phyloP scores from a whole-genome alignment of 2,113 vertebrate species.

The Rana temporaria region DNA sequence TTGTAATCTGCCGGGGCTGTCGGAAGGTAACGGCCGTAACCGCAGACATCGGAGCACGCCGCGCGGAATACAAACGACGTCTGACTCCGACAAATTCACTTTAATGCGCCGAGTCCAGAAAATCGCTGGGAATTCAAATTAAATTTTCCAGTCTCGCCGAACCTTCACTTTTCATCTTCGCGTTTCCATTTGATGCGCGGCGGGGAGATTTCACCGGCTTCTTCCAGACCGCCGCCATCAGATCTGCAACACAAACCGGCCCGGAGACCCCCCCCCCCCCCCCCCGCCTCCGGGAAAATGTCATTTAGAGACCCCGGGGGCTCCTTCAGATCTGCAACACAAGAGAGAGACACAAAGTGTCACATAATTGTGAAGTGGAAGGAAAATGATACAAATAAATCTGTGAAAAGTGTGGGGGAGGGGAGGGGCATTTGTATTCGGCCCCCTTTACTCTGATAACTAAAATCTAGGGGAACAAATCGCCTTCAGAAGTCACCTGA shows the following conservation, averaged over 20 bases:
- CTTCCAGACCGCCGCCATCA: background rate
- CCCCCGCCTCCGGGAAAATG: background rate
- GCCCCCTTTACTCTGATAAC: no score
- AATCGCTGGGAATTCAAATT: constrained; percentile 5
- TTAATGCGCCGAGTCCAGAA: constrained; percentile 17
- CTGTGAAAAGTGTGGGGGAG: no score
- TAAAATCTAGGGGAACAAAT: no score
- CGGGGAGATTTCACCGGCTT: background rate
- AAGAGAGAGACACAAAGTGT: no score
- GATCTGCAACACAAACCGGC: background rate
- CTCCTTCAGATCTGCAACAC: no score
- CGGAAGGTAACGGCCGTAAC: background rate
- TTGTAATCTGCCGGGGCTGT: no score
- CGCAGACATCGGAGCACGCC: background rate
- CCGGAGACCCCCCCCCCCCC: no score
- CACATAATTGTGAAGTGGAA: no score
- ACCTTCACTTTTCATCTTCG: constrained; percentile 32
- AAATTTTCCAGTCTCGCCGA: constrained; percentile 3
- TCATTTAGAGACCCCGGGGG: no score
- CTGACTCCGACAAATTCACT: constrained; percentile 18
- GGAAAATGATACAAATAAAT: no score
- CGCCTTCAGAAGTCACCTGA: no score
- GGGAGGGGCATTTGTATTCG: no score
- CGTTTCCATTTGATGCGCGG: constrained; percentile 5
- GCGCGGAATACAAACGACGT: background rate